Evolutionary conservation across 2,888 invertebrate species (phyloP), one percentile per base, ranked within the genome.

Genomic region (Nomada ferruginata): DNA sequence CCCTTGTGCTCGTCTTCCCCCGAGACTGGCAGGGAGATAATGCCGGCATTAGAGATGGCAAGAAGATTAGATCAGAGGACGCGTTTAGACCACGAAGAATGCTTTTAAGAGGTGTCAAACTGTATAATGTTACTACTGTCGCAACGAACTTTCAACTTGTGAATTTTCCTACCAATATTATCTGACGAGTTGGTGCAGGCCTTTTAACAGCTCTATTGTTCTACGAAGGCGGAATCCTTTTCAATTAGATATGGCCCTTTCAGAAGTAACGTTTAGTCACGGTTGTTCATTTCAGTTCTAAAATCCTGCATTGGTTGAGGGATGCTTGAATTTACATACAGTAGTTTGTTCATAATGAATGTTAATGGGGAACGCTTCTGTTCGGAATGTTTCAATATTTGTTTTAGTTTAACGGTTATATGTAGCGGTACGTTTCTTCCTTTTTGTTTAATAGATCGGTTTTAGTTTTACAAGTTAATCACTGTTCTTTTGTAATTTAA

Each of bases 11-110:
- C 71, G 60, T 78, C 78, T 74, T 71, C 65, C 61, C 20, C 42
- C 53, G 66, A 23, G 69, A 26, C 55, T 29, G 66, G 50, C 44
- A 50, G 9, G 26, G 20, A 44, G 50, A 70, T 66, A 66, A 72
- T 75, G 53, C 78, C 7, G 64, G 55, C 42, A 74, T 78, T 74
- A 74, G 66, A 78, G 71, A 78, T 63, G 47, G 44, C 71, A 47
- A 59, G n/a, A 36, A 69, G 82, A 83, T 82, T 82, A 82, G 83
- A 82, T 75, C 73, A 13, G 55, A 29, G n/a, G 69, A 66, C 42
- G 7, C 63, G 72, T 60, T 80, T 76, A 63, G 65, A 73, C 61
- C 66, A 20, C 63, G 44, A 53, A 47, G 36, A 76, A 68, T 55
- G 52, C 53, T 66, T 74, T 42, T 1, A 42, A 64, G 23, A 50